A percentile compares a stretch with the other conserved stretches of the same genome.
These are phyloP conservation scores for Crossaster papposus DNA, from an alignment of 53 echinoderm and acorn worm genomes.

Conservation along the genomic window DNA sequence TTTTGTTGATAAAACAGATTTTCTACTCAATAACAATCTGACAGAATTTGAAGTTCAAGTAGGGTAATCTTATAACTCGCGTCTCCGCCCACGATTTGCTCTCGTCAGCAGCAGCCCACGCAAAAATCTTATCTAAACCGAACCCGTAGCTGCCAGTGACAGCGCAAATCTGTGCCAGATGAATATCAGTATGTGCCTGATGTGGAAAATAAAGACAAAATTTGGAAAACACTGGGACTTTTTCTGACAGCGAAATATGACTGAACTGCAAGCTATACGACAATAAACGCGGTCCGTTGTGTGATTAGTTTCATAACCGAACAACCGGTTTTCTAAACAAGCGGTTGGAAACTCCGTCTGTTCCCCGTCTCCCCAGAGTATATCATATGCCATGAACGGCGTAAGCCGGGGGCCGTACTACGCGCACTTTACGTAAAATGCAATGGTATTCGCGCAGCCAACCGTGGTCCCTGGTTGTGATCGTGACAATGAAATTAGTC, in stretches of 20 bases:
- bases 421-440: neutral
- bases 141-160: neutral
- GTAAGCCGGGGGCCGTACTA: neutral
- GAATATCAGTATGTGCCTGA: too few species aligned
- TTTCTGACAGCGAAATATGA: too few species aligned
- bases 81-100: neutral
- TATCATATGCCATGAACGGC: neutral
- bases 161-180: neutral
- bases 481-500: constrained; percentile 10
- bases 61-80: neutral
- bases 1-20: neutral
- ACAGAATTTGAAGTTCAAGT: neutral
- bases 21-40: neutral
- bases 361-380: neutral
- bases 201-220: too few species aligned
- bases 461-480: neutral
- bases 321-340: too few species aligned
- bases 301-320: too few species aligned
- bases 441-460: neutral
- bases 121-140: neutral
- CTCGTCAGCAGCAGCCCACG: neutral
- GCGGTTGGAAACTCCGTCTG: neutral
- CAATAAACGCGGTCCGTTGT: too few species aligned
- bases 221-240: too few species aligned
- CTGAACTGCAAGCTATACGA: too few species aligned